These are phyloP conservation scores for Hirtodrosophila duncani DNA, from an alignment of 2,888 invertebrate species.

Conservation along the genomic window DNA sequence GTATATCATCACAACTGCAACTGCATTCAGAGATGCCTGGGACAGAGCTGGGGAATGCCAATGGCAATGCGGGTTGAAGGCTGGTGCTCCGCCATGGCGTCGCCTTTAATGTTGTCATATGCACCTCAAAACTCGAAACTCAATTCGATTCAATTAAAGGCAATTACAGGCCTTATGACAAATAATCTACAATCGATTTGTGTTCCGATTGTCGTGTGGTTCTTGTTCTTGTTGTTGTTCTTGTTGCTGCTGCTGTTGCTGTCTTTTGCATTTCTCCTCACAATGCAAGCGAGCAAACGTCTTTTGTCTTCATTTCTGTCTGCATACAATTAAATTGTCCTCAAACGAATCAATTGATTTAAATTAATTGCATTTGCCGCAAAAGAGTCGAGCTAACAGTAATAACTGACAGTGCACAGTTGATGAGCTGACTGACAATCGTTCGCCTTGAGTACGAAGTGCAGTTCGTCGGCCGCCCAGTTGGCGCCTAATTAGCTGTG, in stretches of 20 bases:
- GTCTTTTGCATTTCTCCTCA: no score
- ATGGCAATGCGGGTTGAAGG: neutral
- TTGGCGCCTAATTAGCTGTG: constrained; percentile 58
- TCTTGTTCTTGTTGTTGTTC: constrained; percentile 38
- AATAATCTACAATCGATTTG: constrained; percentile 70
- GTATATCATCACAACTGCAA: constrained; percentile 29
- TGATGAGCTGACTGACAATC: constrained; percentile 8
- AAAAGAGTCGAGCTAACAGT: constrained; percentile 33
- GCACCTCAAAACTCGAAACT: constrained; percentile 72
- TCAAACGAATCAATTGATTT: constrained; percentile 79
- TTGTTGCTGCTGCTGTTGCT: constrained; percentile 3
- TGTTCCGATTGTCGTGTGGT: constrained; percentile 20
- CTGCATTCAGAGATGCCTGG: neutral
- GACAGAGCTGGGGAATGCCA: neutral
- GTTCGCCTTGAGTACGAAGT: constrained; percentile 21
- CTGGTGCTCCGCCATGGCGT: constrained; percentile 38
- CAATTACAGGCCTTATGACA: constrained; percentile 76
- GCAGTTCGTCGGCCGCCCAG: constrained; percentile 41
- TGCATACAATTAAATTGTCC: constrained; percentile 78
- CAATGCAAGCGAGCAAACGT: no score
- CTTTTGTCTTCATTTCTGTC: no score
- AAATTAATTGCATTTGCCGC: constrained; percentile 78
- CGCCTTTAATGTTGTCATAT: constrained; percentile 77
- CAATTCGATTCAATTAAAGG: constrained; percentile 79
- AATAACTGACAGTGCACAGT: constrained; percentile 12